These are phyloP conservation scores for Sinohyriopsis cumingii DNA, from an alignment of 2,888 invertebrate species.

Conservation along the genomic window DNA sequence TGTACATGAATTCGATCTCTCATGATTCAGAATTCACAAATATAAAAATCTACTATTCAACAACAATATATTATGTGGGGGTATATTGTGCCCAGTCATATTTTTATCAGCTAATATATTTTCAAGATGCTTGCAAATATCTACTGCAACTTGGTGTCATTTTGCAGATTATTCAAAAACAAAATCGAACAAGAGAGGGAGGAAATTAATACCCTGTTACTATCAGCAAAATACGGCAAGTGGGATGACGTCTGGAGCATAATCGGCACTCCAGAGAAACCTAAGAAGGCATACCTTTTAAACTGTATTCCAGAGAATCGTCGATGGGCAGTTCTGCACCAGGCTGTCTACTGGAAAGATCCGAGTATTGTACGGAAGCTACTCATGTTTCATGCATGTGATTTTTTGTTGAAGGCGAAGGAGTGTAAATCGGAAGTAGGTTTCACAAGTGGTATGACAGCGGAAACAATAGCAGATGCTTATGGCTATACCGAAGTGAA, in stretches of 20 bases:
- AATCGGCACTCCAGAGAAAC: constrained; percentile 9
- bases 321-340: constrained; percentile 15
- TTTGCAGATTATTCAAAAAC: too few species aligned
- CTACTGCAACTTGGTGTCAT: too few species aligned
- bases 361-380: constrained; percentile 2
- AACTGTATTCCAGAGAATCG: constrained; percentile 18
- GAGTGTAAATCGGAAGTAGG: constrained; percentile 1
- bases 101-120: too few species aligned
- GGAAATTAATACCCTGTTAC: constrained; percentile 6
- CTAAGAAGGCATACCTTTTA: constrained; percentile 8
- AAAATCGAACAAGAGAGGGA: constrained; percentile 6
- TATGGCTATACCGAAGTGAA: constrained; percentile 8
- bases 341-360: constrained; percentile 17
- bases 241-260: constrained; percentile 11
- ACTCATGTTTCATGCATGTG: constrained; percentile 7
- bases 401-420: constrained; percentile 9
- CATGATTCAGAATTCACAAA: neutral
- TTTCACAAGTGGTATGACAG: constrained; percentile 6
- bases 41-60: constrained; percentile 3
- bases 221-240: constrained; percentile 10
- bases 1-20: too few species aligned
- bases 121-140: neutral
- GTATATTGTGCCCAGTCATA: too few species aligned
- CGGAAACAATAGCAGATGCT: constrained; percentile 12
- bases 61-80: too few species aligned